Percentiles rank a stretch among this genome's conserved stretches.
Conservation (phyloP, 35 echinoderm and acorn worm species). For the Stichopus chloronotus region DNA sequence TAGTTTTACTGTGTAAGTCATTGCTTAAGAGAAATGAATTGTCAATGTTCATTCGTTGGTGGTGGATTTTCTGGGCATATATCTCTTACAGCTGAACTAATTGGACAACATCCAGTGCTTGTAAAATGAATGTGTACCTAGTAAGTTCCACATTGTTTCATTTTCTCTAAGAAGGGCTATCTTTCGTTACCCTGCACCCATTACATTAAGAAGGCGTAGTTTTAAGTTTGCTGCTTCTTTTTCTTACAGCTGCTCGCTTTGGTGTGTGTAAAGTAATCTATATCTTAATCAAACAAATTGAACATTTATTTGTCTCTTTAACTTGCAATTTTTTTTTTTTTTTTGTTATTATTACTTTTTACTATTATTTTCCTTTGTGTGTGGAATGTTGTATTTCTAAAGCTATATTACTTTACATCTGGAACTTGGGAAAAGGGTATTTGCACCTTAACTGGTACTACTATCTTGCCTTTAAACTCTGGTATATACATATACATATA, state of each 20-base stretch:
- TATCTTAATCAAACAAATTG: neutral
- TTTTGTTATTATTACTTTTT: slow-evolving; percentile 3
- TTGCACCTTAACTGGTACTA: slow-evolving; percentile 32
- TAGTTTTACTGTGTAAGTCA: no score
- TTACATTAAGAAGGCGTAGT: no score
- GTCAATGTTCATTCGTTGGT: no score
- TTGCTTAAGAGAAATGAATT: no score
- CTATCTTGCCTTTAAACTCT: slow-evolving; percentile 43
- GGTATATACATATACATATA: slow-evolving; percentile 19
- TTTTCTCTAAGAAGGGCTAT: no score
- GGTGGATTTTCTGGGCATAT: no score
- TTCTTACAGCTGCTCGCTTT: neutral
- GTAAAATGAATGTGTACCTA: no score
- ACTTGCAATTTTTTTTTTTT: neutral
- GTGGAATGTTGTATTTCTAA: slow-evolving; percentile 4
- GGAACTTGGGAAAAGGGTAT: neutral
- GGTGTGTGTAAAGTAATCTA: slow-evolving; percentile 24
- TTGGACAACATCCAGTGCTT: no score
- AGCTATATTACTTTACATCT: neutral
- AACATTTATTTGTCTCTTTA: slow-evolving; percentile 12
- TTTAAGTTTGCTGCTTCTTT: no score
- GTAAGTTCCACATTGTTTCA: no score
- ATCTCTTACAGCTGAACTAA: no score
- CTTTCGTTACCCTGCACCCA: no score
- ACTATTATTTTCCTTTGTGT: neutral